These are phyloP conservation scores for Ophraella communa DNA, from an alignment of 2,888 invertebrate species.

Conservation along the genomic window DNA sequence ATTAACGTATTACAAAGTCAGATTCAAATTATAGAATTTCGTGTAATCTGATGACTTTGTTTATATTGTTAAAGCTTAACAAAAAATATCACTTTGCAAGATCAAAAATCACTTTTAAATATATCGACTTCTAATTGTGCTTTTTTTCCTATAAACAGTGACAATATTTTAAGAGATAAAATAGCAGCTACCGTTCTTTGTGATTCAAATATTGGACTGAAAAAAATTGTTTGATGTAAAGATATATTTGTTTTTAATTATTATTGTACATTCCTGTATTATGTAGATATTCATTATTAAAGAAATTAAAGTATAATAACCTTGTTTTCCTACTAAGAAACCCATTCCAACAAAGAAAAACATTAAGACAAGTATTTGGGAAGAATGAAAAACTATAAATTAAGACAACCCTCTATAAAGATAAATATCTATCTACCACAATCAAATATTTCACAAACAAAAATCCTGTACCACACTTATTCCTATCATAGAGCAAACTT, in stretches of 20 bases:
- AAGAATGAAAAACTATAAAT: no score
- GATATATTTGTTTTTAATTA: conserved; percentile 34
- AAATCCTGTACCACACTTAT: no score
- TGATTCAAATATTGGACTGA: conserved; percentile 40
- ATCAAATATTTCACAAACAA: no score
- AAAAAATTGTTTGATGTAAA: conserved; percentile 36
- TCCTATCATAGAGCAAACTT: no score
- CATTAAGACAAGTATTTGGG: no score
- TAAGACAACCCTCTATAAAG: no score
- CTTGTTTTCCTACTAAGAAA: background rate
- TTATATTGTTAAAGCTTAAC: conserved; percentile 5
- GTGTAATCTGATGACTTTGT: conserved; percentile 8
- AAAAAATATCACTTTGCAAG: conserved; percentile 10
- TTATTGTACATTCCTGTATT: conserved; percentile 41
- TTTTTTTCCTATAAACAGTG: conserved; percentile 15
- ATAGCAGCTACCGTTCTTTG: conserved; percentile 32
- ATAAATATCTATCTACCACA: no score
- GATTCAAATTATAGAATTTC: no score
- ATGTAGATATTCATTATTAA: conserved; percentile 39
- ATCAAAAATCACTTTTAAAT: background rate
- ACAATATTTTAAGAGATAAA: conserved; percentile 23
- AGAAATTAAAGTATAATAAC: conserved; percentile 19
- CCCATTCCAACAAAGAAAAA: no score
- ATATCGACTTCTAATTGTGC: conserved; percentile 22
- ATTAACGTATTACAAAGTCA: background rate